A percentile compares a stretch with the other conserved stretches of the same genome.
Evolutionary conservation across 1,140 invertebrate species (phyloP).

Genomic region (Drosophila malerkotliana): DNA sequence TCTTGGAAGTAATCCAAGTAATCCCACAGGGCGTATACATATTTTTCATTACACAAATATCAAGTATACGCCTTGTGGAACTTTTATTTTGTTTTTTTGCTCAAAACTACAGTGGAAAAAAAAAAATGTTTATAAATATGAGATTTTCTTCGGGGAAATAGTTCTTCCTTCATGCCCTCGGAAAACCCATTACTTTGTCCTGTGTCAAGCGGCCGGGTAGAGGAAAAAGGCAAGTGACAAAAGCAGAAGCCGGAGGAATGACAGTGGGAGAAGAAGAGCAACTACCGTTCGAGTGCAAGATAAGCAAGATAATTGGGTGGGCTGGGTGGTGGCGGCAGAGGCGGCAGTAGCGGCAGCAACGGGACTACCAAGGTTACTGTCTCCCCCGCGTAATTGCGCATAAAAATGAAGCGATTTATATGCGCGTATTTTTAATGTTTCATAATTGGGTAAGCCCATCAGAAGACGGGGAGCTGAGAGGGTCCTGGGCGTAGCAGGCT

Average conservation of each 20-base stretch:
- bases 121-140: no score
- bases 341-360: not conserved
- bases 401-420: conserved; percentile 82
- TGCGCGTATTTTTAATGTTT: conserved; percentile 79
- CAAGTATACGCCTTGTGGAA: no score
- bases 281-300: conserved; percentile 3
- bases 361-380: conserved; percentile 36
- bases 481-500: not conserved
- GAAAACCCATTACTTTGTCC: not conserved
- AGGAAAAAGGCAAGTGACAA: not conserved
- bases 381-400: conserved; percentile 64
- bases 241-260: conserved; percentile 9
- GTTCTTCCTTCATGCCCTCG: not conserved
- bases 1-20: no score
- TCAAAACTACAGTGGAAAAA: not conserved
- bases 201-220: not conserved
- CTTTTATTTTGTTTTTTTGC: no score
- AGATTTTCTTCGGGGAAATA: not conserved
- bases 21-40: no score
- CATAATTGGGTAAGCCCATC: conserved; percentile 71
- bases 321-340: not conserved
- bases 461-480: not conserved
- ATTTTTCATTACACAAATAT: no score
- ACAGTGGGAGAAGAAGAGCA: not conserved
- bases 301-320: not conserved